Evolutionary conservation across 2,797 vertebrate genomes (phyloP).

Genomic region (Pygocentrus nattereri): DNA sequence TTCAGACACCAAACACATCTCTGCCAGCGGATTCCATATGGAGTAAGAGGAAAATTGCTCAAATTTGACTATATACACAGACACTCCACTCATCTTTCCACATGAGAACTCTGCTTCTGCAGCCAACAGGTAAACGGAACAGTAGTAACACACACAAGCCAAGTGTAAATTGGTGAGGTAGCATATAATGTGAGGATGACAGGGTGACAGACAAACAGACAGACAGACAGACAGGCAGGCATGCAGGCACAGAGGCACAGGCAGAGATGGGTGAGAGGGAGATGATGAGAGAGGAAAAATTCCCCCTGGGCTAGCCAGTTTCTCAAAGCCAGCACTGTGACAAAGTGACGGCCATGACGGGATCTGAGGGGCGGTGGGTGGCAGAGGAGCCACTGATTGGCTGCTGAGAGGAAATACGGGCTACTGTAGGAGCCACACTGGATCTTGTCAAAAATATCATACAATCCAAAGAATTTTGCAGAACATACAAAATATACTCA

Average conservation of each 20-base stretch:
- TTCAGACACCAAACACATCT: no score
- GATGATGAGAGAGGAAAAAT: neutral
- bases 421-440: conserved; percentile 59
- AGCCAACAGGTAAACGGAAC: conserved; percentile 24
- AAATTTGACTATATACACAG: no score
- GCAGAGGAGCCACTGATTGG: conserved; percentile 45
- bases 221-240: conserved; percentile 22
- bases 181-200: conserved; percentile 4
- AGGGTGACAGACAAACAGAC: neutral
- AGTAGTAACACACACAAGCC: neutral
- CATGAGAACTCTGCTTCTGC: neutral
- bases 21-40: no score
- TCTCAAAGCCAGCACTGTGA: conserved; percentile 53
- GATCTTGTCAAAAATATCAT: no score
- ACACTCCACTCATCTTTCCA: no score
- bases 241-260: neutral
- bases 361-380: conserved; percentile 61
- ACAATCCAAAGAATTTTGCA: no score
- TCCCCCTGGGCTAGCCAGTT: conserved; percentile 43
- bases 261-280: conserved; percentile 18
- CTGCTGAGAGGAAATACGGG: conserved; percentile 63
- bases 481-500: no score
- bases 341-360: conserved; percentile 64
- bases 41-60: no score
- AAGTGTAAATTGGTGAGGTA: neutral